Percentiles rank a stretch among this genome's conserved stretches.
These are phyloP conservation scores for Pampus argenteus DNA, from an alignment of 2,797 vertebrate species.

Conservation along the genomic window DNA sequence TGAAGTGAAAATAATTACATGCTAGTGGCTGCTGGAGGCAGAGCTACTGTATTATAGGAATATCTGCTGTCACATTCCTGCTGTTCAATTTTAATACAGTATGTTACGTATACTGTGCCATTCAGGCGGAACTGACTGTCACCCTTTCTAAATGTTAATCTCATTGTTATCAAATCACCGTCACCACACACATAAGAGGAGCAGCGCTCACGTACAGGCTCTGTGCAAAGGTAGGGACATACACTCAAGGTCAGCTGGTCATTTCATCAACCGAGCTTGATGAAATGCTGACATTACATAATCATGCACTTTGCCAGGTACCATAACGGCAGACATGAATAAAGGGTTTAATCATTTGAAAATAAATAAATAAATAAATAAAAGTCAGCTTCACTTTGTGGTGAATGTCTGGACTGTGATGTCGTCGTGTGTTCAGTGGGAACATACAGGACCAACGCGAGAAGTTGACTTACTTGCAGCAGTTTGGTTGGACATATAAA, in stretches of 20 bases:
- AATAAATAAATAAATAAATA: conserved; percentile 14
- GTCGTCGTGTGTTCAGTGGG: conserved; percentile 19
- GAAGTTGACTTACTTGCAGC: background rate
- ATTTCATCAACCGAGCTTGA: conserved; percentile 37
- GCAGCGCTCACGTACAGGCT: conserved; percentile 35
- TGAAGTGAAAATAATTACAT: conserved; percentile 43
- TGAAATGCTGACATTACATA: conserved; percentile 46
- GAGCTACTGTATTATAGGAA: conserved; percentile 38
- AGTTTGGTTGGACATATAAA: background rate
- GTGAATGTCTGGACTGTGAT: conserved; percentile 3
- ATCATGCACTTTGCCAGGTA: background rate
- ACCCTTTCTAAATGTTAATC: conserved; percentile 79
- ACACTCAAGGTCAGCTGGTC: conserved; percentile 63
- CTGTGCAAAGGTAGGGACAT: conserved; percentile 32
- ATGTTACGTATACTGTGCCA: conserved; percentile 37
- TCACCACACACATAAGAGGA: conserved; percentile 49
- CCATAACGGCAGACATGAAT: conserved; percentile 4
- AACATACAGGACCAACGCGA: background rate
- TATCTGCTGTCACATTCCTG: conserved; percentile 61
- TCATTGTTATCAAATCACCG: conserved; percentile 74
- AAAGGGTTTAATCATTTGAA: conserved; percentile 6
- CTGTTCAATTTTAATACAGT: conserved; percentile 62
- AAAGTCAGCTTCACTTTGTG: background rate
- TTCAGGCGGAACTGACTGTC: conserved; percentile 55
- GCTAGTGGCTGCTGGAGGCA: conserved; percentile 28